Percentiles rank a stretch among this genome's conserved stretches.
Conservation (phyloP, 2,888 invertebrate species). For the Megastigmus dorsalis region DNA sequence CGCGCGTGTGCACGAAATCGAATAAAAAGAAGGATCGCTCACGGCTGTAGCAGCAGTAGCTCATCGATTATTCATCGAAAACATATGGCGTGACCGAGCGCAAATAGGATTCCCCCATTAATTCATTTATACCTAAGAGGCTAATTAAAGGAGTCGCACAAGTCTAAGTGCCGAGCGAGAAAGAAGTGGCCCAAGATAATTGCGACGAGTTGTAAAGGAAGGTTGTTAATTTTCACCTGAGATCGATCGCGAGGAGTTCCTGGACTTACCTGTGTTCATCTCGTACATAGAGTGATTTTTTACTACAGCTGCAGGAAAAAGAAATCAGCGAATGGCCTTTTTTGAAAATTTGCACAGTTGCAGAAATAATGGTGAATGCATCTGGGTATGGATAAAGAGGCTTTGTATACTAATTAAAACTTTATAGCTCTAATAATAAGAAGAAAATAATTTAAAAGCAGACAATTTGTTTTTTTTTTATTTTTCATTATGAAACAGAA, state of each 20-base stretch:
- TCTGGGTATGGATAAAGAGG: neutral
- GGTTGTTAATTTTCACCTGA: conserved; percentile 39
- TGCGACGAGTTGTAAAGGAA: conserved; percentile 5
- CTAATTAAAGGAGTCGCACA: neutral
- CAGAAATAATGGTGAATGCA: neutral
- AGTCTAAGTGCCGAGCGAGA: too few relatives aligned
- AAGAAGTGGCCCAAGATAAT: too few relatives aligned
- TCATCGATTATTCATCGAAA: conserved; percentile 43
- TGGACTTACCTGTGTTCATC: neutral
- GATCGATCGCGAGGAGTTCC: neutral
- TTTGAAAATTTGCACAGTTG: too few relatives aligned
- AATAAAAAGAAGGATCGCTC: neutral
- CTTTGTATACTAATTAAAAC: conserved; percentile 37
- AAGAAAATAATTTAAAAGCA: too few relatives aligned
- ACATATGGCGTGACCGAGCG: too few relatives aligned
- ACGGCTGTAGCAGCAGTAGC: neutral
- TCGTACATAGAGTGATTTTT: neutral
- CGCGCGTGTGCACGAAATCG: neutral
- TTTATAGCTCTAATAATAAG: too few relatives aligned
- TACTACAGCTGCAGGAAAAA: neutral
- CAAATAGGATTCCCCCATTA: conserved; percentile 11
- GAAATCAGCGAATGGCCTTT: too few relatives aligned
- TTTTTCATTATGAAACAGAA: too few relatives aligned
- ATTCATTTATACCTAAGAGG: neutral
- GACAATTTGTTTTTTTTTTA: too few relatives aligned